Percentiles rank a stretch among this genome's conserved stretches.
Evolutionary conservation across 2,888 invertebrate species (phyloP).

Genomic region (Adineta ricciae): DNA sequence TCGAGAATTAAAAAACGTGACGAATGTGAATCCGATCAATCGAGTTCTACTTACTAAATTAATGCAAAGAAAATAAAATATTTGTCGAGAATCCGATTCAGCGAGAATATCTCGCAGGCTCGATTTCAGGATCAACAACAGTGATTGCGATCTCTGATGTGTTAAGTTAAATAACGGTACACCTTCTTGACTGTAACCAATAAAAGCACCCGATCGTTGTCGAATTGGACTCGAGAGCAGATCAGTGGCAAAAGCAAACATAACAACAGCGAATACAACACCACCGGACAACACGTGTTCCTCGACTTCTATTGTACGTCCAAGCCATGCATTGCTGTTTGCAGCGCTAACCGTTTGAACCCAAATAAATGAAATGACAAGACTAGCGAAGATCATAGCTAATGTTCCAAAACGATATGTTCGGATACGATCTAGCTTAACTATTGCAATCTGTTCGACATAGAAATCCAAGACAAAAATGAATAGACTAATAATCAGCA

Average conservation of each 20-base stretch:
- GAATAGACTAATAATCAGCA: constrained; percentile 22
- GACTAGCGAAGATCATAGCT: constrained; percentile 19
- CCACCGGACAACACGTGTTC: constrained; percentile 31
- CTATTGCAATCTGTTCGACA: neutral
- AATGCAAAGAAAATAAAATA: constrained; percentile 33
- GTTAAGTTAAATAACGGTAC: constrained; percentile 24
- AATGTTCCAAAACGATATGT: constrained; percentile 24
- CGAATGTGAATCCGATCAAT: too few species aligned
- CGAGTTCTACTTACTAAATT: constrained; percentile 12
- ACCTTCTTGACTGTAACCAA: constrained; percentile 31
- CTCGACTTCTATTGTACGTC: neutral
- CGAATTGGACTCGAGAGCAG: constrained; percentile 17
- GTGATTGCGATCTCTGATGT: constrained; percentile 16
- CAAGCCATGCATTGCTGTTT: neutral
- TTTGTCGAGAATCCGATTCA: constrained; percentile 30
- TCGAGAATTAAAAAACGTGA: neutral
- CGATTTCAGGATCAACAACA: constrained; percentile 14
- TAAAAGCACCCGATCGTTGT: constrained; percentile 24
- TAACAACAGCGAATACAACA: constrained; percentile 28
- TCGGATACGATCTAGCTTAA: constrained; percentile 16
- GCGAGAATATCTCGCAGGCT: constrained; percentile 22
- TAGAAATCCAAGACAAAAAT: constrained; percentile 30
- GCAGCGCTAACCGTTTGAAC: neutral
- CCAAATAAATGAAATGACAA: constrained; percentile 25
- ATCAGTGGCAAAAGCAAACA: constrained; percentile 23